These are phyloP conservation scores for Trichogramma evanescens DNA, from an alignment of 2,888 invertebrate species.

Conservation along the genomic window DNA sequence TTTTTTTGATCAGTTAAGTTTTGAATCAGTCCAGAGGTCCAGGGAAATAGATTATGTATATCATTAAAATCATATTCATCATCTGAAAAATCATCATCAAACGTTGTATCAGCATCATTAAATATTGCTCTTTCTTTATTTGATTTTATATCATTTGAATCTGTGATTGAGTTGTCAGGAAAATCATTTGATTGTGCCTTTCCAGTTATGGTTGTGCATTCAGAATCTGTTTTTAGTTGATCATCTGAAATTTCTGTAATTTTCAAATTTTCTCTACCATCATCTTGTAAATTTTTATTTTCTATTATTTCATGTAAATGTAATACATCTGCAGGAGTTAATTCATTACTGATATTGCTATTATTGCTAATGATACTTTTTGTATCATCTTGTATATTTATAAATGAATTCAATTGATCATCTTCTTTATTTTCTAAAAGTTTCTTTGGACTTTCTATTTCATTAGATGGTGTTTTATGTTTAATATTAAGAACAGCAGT, in stretches of 20 bases:
- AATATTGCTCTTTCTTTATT: not conserved
- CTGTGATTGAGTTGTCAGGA: not conserved
- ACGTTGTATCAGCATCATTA: not conserved
- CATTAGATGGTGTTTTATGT: not conserved
- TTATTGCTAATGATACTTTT: not conserved
- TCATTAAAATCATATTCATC: not conserved
- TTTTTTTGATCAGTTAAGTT: not conserved
- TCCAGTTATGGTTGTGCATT: not conserved
- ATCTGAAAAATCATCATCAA: not conserved
- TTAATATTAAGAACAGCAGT: not conserved
- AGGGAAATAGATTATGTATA: not conserved
- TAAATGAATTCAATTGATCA: not conserved
- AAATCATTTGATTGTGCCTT: not conserved
- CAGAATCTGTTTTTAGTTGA: not conserved
- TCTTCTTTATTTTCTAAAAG: not conserved
- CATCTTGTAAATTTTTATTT: not conserved
- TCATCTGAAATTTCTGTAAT: not conserved
- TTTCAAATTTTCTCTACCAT: slow-evolving; percentile 1
- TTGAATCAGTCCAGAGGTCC: not conserved
- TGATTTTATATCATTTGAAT: not conserved
- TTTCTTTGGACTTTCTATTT: not conserved
- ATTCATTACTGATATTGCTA: not conserved
- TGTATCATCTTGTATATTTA: not conserved
- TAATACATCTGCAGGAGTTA: not conserved
- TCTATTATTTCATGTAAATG: too few species aligned